These are phyloP conservation scores for Seira musarum DNA, from an alignment of 2,888 invertebrate genomes.

Conservation along the genomic window DNA sequence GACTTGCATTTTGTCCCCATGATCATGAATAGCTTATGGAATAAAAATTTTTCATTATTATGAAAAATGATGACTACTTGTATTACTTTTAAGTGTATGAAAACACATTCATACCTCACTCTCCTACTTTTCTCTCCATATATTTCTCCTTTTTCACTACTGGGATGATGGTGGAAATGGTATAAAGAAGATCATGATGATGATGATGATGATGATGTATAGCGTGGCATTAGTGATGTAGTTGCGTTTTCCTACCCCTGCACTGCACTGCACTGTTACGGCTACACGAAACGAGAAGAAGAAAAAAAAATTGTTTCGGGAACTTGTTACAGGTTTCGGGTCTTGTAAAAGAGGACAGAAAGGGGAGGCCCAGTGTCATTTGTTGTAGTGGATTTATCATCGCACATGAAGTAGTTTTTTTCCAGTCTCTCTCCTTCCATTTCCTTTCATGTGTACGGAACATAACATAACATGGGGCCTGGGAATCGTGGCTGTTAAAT, in stretches of 20 bases:
- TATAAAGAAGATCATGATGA: background rate
- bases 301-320: background rate
- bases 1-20: background rate
- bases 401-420: conserved; percentile 45
- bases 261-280: background rate
- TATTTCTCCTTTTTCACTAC: background rate
- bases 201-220: conserved; percentile 53
- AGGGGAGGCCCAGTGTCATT: conserved; percentile 49
- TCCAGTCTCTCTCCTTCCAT: conserved; percentile 14
- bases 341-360: conserved; percentile 44
- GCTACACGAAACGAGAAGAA: no score
- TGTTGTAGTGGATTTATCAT: conserved; percentile 60
- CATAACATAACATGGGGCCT: background rate
- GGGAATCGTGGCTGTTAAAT: conserved; percentile 6
- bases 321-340: conserved; percentile 26
- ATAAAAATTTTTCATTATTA: conserved; percentile 1
- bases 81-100: conserved; percentile 15
- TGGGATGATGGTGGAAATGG: background rate
- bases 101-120: conserved; percentile 7
- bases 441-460: conserved; percentile 14
- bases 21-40: background rate
- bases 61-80: conserved; percentile 15
- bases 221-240: conserved; percentile 44
- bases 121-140: background rate
- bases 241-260: background rate